Evolutionary conservation across 2,797 vertebrate genomes (phyloP), one percentile per base, ranked within the genome.

Genomic region (Lagodon rhomboides): DNA sequence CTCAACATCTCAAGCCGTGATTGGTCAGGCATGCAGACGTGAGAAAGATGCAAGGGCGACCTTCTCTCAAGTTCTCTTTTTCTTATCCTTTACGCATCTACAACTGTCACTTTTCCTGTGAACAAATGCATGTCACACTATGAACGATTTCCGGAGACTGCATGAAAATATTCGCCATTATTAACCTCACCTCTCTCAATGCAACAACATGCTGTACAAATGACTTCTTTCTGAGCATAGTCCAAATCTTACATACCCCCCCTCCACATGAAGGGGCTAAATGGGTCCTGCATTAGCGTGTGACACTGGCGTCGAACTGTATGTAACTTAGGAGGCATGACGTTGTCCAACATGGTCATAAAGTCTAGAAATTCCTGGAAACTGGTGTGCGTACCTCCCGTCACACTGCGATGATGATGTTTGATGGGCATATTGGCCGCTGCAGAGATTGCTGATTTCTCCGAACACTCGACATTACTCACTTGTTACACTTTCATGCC

Each of bases 401-500:
- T 60, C 71, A 66, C 62, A 34, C 53, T 22, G 38, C 34, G 13
- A 55, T 58, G 61, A 68, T 71, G 47, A 73, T 58, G 43, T 87
- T 78, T 89, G 75, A 82, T 59, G 59, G 51, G 27, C 75, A 67
- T 50, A 53, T 46, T 51, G 64, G 66, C 79, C 75, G 59, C 69
- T 46, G 46, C 74, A 67, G 51, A 63, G 58, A 75, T 46, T 65
- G 38, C 51, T 41, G 74, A 75, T 68, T 70, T 75, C 73, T 84
- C 65, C 72, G 63, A 85, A 73, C 70, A 50, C 47, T 30, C 63
- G 47, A 77, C 49, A 65, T 77, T 74, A 80, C 70, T 77, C 70
- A 69, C 50, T 76, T 82, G 83, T 85, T 77, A 82, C 78, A 82
- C 73, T 73, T 74, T 80, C 27, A 60, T 86, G 84, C 82, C 77